Conservation (phyloP, 2,888 invertebrate genomes). For the Leucophenga maculata region DNA sequence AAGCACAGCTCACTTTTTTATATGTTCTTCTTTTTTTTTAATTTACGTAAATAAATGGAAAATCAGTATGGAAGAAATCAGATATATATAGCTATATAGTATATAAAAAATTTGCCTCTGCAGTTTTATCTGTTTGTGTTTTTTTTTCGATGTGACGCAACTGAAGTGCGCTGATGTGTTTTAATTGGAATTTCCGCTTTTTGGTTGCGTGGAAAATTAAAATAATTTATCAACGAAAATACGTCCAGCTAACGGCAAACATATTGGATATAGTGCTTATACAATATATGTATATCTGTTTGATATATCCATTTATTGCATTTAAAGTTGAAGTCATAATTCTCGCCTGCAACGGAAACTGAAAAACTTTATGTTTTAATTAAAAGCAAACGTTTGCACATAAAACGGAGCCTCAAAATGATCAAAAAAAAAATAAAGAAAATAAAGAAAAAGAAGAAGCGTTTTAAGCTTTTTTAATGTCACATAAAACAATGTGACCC, state of each 20-base stretch:
- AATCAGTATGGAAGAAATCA: slow-evolving; percentile 47
- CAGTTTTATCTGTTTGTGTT: slow-evolving; percentile 36
- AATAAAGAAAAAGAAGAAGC: no score
- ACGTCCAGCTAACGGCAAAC: slow-evolving; percentile 9
- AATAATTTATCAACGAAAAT: slow-evolving; percentile 49
- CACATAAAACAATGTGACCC: slow-evolving; percentile 11
- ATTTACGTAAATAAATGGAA: slow-evolving; percentile 56
- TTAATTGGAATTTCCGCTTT: slow-evolving; percentile 63
- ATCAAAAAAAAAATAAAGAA: no score
- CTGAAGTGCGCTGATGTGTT: slow-evolving; percentile 54
- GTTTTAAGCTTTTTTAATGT: slow-evolving; percentile 14
- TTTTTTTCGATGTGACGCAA: slow-evolving; percentile 22
- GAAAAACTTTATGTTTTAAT: no score
- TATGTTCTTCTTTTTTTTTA: slow-evolving; percentile 43
- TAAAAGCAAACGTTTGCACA: no score
- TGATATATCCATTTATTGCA: slow-evolving; percentile 35
- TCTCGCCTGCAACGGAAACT: background rate
- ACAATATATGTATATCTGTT: slow-evolving; percentile 1
- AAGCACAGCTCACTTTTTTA: background rate
- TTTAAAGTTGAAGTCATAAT: slow-evolving; percentile 19
- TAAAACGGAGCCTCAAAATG: no score
- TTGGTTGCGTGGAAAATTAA: slow-evolving; percentile 56
- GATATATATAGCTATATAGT: slow-evolving; percentile 15
- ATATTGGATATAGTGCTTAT: background rate
- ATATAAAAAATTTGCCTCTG: slow-evolving; percentile 33